Evolutionary conservation across 1,140 invertebrate genomes (phyloP).

Genomic region (Nasonia vitripennis): DNA sequence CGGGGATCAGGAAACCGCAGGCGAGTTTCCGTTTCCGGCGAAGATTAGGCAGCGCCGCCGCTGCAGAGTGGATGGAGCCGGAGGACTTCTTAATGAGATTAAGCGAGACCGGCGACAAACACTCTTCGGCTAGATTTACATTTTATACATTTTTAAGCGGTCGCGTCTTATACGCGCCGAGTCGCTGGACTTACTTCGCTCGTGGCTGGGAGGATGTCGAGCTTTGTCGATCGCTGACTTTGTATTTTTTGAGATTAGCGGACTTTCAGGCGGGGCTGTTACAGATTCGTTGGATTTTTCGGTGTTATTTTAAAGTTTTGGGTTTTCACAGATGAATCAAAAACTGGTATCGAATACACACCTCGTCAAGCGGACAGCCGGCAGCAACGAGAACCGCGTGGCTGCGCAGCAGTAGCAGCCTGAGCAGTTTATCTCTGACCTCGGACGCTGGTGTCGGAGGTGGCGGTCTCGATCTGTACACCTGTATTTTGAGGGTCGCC

Average conservation of each 20-base stretch:
- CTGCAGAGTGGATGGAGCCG: slow-evolving; percentile 51
- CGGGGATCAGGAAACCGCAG: slow-evolving; percentile 68
- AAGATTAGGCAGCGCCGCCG: slow-evolving; percentile 64
- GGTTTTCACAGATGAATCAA: neutral
- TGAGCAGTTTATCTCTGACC: slow-evolving; percentile 94
- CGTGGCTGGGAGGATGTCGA: neutral
- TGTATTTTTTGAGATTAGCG: slow-evolving; percentile 42
- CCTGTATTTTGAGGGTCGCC: slow-evolving; percentile 91
- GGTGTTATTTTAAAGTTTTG: neutral
- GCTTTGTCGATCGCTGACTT: neutral
- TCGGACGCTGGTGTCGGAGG: slow-evolving; percentile 83
- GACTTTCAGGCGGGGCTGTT: neutral
- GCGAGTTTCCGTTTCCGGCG: slow-evolving; percentile 62
- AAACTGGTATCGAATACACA: slow-evolving; percentile 69
- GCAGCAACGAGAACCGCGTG: slow-evolving; percentile 89
- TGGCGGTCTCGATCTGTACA: slow-evolving; percentile 85
- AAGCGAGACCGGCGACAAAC: slow-evolving; percentile 66
- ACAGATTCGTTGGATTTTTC: neutral
- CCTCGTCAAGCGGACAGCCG: slow-evolving; percentile 95
- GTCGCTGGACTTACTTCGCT: too few relatives aligned
- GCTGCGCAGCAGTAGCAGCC: slow-evolving; percentile 90
- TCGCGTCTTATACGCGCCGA: slow-evolving; percentile 54
- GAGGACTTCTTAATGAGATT: slow-evolving; percentile 76
- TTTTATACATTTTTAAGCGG: slow-evolving; percentile 74
- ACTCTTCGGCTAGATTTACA: slow-evolving; percentile 72